phyloP scores from a whole-genome alignment of 2,113 vertebrate species.

The Catagonus wagneri region DNA sequence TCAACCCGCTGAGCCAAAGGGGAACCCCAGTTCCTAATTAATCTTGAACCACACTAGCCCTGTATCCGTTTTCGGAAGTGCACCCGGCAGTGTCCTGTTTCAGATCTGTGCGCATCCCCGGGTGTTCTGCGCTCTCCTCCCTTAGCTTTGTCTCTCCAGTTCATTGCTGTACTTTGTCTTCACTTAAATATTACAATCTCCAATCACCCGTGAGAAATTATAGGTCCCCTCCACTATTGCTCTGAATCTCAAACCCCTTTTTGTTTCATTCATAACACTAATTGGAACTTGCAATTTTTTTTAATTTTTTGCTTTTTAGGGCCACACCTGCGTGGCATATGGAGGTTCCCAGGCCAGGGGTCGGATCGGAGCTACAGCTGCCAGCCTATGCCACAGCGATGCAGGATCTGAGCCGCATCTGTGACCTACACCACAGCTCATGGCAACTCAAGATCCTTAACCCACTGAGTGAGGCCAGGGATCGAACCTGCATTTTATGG shows the following conservation, averaged over 20 bases:
- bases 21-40: neutral
- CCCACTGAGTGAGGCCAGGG: no score
- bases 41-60: neutral
- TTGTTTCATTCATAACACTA: neutral
- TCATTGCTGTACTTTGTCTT: neutral
- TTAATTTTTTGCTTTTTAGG: neutral
- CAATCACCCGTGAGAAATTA: neutral
- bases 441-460: no score
- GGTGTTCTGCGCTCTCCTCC: neutral
- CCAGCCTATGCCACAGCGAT: no score
- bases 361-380: no score
- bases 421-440: no score
- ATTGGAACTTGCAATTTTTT: neutral
- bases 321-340: no score
- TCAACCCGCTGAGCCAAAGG: no score
- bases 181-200: neutral
- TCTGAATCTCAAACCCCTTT: neutral
- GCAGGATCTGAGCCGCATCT: no score
- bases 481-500: no score
- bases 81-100: neutral
- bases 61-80: neutral
- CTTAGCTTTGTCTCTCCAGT: neutral
- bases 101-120: neutral
- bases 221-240: neutral
- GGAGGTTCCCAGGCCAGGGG: no score